phyloP scores from a whole-genome alignment of 2,113 vertebrate genomes.

The Sphyrna mokarran region DNA sequence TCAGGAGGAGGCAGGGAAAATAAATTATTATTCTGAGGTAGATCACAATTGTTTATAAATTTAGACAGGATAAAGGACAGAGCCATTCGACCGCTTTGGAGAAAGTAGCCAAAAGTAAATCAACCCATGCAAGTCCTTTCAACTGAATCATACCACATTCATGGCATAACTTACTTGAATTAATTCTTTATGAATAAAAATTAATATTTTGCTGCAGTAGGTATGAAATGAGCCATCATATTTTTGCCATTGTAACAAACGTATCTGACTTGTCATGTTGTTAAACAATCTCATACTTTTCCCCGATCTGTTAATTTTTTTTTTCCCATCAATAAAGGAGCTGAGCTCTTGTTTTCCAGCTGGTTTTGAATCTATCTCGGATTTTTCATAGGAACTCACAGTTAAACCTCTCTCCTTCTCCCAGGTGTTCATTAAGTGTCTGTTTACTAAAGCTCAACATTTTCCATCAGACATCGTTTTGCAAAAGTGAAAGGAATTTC shows the following conservation, averaged over 20 bases:
- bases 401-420: background rate
- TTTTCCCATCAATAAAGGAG: background rate
- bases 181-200: background rate
- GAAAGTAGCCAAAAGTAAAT: background rate
- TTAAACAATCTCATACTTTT: background rate
- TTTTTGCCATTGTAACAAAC: background rate
- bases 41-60: background rate
- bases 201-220: background rate
- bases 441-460: background rate
- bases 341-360: background rate
- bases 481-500: background rate
- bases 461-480: background rate
- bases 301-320: background rate
- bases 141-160: background rate
- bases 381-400: background rate
- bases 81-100: background rate
- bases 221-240: background rate
- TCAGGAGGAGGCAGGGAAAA: background rate
- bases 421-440: background rate
- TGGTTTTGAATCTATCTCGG: background rate
- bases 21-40: background rate
- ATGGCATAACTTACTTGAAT: background rate
- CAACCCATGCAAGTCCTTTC: background rate
- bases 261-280: background rate
- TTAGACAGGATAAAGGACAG: too few relatives aligned